phyloP scores from a whole-genome alignment of 2,888 invertebrate species.

The Serripes groenlandicus region DNA sequence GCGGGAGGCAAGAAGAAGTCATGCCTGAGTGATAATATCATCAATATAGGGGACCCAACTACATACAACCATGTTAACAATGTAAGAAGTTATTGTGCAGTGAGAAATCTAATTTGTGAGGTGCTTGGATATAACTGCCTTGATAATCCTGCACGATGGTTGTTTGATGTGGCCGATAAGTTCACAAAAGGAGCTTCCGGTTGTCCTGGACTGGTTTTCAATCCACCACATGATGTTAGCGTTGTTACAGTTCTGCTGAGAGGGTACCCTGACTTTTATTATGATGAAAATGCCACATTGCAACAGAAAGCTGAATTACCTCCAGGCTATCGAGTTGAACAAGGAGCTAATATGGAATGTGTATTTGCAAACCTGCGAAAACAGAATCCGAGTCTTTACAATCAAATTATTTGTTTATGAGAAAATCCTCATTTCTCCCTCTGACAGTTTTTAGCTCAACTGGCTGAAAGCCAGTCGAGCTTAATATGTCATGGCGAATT shows the following conservation, averaged over 20 bases:
- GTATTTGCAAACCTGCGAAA: no score
- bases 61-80: constrained; percentile 16
- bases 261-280: constrained; percentile 56
- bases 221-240: neutral
- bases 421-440: no score
- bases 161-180: constrained; percentile 32
- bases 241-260: constrained; percentile 53
- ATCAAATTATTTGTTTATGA: no score
- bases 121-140: constrained; percentile 14
- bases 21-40: constrained; percentile 20
- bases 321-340: constrained; percentile 39
- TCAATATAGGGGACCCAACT: neutral
- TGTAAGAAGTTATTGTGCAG: constrained; percentile 29
- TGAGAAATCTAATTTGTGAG: constrained; percentile 23
- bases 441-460: no score
- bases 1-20: constrained; percentile 15
- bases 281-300: constrained; percentile 14
- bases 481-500: no score
- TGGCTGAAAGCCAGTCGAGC: no score
- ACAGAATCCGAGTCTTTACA: no score
- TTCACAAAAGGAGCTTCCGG: constrained; percentile 63
- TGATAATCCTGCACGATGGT: constrained; percentile 24
- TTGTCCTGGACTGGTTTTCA: constrained; percentile 50
- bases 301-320: constrained; percentile 21
- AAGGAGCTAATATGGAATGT: constrained; percentile 45